Evolutionary conservation across 2,888 invertebrate species (phyloP).

Genomic region (Oscheius sp.): DNA sequence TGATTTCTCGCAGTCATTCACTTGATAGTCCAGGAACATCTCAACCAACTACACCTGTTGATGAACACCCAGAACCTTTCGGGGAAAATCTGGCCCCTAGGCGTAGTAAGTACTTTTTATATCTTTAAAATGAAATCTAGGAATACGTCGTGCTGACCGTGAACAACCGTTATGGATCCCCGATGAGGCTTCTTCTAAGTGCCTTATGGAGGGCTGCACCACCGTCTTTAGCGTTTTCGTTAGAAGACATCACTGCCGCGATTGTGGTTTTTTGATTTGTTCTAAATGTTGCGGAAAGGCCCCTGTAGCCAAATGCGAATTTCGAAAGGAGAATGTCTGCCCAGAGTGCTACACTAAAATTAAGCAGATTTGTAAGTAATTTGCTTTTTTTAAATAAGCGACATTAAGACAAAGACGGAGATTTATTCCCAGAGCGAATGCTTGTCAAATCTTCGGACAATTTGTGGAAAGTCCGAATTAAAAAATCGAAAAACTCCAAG

Average conservation of each 20-base stretch:
- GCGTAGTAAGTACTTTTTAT: slow-evolving; percentile 13
- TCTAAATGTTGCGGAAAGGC: slow-evolving; percentile 61
- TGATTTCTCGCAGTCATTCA: slow-evolving; percentile 1
- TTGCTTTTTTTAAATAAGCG: background rate
- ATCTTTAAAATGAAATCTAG: slow-evolving; percentile 6
- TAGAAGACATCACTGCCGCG: slow-evolving; percentile 83
- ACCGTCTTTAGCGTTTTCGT: slow-evolving; percentile 83
- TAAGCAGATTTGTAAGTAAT: slow-evolving; percentile 48
- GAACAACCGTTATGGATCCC: slow-evolving; percentile 86
- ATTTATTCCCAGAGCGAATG: slow-evolving; percentile 48
- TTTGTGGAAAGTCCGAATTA: slow-evolving; percentile 31
- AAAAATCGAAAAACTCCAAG: slow-evolving; percentile 22
- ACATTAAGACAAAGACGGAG: slow-evolving; percentile 45
- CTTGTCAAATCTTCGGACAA: slow-evolving; percentile 35
- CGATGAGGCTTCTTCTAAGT: slow-evolving; percentile 81
- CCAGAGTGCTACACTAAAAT: slow-evolving; percentile 62
- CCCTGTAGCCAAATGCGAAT: slow-evolving; percentile 57
- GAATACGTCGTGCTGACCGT: slow-evolving; percentile 10
- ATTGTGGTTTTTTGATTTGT: slow-evolving; percentile 79
- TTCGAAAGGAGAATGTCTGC: slow-evolving; percentile 56
- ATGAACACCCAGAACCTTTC: slow-evolving; percentile 4
- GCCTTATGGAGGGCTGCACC: slow-evolving; percentile 80
- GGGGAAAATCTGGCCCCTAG: background rate
- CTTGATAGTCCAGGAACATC: slow-evolving; percentile 19
- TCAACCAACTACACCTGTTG: slow-evolving; percentile 26